phyloP scores from a whole-genome alignment of 2,113 vertebrate genomes.

The Semnornis frantzii region DNA sequence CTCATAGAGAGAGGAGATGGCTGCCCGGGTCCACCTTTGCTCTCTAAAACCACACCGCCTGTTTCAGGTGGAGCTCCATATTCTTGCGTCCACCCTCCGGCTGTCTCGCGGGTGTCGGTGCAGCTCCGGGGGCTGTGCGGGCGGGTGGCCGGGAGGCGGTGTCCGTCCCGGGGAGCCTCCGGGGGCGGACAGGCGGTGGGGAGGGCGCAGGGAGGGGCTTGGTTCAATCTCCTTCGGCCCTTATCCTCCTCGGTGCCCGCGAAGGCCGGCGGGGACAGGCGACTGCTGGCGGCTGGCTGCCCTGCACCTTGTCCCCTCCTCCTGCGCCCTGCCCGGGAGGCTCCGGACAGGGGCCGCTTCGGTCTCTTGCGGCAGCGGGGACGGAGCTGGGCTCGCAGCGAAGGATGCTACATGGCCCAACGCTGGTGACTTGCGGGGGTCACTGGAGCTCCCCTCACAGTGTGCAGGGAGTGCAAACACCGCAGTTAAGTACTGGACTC shows the following conservation, averaged over 20 bases:
- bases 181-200: neutral
- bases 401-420: fast-evolving
- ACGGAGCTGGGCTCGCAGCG: no score
- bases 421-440: neutral
- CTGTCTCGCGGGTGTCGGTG: neutral
- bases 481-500: fast-evolving
- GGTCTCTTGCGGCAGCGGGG: neutral
- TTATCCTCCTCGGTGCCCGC: no score
- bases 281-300: neutral
- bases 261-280: neutral
- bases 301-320: neutral
- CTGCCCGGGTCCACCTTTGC: no score
- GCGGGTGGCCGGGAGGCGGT: neutral
- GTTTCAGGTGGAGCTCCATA: neutral
- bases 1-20: no score
- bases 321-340: no score
- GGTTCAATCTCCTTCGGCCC: neutral
- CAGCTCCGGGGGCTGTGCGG: neutral
- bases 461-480: fast-evolving
- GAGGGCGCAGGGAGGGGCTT: neutral
- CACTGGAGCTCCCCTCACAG: fast-evolving
- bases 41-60: neutral
- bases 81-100: neutral
- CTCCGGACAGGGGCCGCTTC: no score
- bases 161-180: fast-evolving